phyloP scores from a whole-genome alignment of 1,140 invertebrate species.

The Bombus breviceps region DNA sequence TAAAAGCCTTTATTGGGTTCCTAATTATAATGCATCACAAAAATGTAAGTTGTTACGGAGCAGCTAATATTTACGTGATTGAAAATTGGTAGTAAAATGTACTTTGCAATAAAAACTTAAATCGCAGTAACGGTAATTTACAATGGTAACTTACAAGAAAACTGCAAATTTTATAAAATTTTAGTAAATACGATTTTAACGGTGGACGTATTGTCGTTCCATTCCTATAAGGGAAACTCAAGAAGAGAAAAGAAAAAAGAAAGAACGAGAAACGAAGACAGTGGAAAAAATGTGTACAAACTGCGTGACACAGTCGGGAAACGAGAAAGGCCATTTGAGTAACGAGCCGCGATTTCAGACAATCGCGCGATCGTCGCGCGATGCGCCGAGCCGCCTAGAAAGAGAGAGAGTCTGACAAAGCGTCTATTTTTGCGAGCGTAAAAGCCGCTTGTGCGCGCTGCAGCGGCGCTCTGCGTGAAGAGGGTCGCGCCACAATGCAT shows the following conservation, averaged over 20 bases:
- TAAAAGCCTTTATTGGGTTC: no score
- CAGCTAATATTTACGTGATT: no score
- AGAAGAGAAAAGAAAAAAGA: background rate
- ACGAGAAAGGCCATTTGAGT: constrained; percentile 36
- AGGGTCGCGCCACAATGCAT: constrained; percentile 82
- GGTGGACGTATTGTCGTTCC: no score
- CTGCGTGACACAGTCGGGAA: background rate
- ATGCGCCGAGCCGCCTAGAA: constrained; percentile 48
- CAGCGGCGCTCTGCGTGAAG: constrained; percentile 73
- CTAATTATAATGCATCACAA: no score
- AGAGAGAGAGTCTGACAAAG: constrained; percentile 69
- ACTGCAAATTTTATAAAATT: no score
- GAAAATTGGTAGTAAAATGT: no score
- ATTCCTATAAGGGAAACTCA: no score
- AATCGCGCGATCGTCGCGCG: constrained; percentile 50
- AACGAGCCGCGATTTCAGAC: constrained; percentile 53
- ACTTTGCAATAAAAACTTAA: no score
- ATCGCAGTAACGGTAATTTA: no score
- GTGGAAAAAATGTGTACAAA: background rate
- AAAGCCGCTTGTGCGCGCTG: constrained; percentile 63
- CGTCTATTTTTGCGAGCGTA: constrained; percentile 74
- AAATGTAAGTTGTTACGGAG: no score
- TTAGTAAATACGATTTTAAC: no score
- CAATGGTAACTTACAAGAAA: no score
- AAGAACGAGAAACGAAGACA: background rate